Evolutionary conservation across 2,113 vertebrate species (phyloP), one percentile per base, ranked within the genome.

Genomic region (Columba livia): DNA sequence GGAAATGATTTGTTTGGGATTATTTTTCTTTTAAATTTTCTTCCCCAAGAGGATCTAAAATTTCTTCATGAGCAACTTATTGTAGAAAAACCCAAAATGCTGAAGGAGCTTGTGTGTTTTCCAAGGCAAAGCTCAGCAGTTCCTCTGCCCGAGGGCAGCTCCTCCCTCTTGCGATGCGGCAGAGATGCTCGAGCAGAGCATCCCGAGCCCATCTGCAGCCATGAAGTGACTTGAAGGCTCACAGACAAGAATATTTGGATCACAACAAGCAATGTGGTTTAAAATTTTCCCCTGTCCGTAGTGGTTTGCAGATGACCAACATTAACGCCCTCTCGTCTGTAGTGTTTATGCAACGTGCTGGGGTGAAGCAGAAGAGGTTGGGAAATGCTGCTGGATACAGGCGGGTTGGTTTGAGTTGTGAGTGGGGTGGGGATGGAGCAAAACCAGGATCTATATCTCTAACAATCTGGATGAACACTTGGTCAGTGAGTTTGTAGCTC

Each of bases 321-420:
- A 54, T 26, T 57, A 51, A 44, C 12, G 17, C 77, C 89, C 58
- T 24, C 32, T 34, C 8, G 24, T 7, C 90, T 0, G 0, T 7
- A 10, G 36, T 38, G 79, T 73, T 95, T 75, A 20, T 26, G 8
- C 24, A 25, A 3, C 1, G 2, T 2, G 3, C 47, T 6, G 75
- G 60, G 38, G 9, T 23, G 60, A 24, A 36, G 67, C 25, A 29
- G 32, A 14, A 15, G 42, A 53, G 31, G 48, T 6, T 23, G 28
- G 79, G 67, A 28, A 48, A 31, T 1, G 29, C 11, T 53, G 50
- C 53, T n/a, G 11, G 65, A 65, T 47, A 12, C 85, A 66, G 34
- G 31, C 2, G 3, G 48, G 25, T 15, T 1, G 1, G 34, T 6
- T 29, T 3, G 4, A 56, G 31, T 28, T 47, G 16, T 1, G 42